phyloP scores from a whole-genome alignment of 2,797 vertebrate genomes.

The Lagocephalus sceleratus region DNA sequence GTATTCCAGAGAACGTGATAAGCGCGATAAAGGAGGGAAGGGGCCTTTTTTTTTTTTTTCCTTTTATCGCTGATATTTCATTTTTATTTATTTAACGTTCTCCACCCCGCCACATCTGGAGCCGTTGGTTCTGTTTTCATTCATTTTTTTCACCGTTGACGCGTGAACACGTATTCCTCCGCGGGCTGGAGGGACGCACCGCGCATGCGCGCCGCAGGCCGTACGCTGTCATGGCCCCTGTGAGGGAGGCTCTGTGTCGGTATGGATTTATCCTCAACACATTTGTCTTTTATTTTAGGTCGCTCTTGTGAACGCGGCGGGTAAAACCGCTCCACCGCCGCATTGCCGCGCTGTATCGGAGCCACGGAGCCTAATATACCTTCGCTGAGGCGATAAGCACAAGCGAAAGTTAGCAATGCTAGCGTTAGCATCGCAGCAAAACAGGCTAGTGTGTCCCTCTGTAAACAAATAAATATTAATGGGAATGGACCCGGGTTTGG shows the following conservation, averaged over 20 bases:
- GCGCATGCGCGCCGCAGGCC: conserved; percentile 45
- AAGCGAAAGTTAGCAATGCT: conserved; percentile 27
- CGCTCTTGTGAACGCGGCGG: neutral
- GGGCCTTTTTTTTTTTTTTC: too few relatives aligned
- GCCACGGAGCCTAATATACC: fast-evolving
- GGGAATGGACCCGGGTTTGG: neutral
- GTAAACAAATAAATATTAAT: neutral
- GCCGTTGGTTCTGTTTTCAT: neutral
- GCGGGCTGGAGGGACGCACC: conserved; percentile 7
- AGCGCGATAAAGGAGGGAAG: too few relatives aligned
- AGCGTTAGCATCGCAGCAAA: conserved; percentile 31
- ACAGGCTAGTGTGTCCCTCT: conserved; percentile 11
- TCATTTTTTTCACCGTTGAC: neutral
- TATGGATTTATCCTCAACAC: conserved; percentile 45
- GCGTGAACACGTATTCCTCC: conserved; percentile 24
- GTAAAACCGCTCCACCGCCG: too few relatives aligned
- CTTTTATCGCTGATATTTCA: too few relatives aligned
- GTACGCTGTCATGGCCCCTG: conserved; percentile 46
- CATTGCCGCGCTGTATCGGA: fast-evolving
- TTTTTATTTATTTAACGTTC: too few relatives aligned
- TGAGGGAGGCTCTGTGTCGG: conserved; percentile 45
- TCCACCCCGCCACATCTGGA: neutral
- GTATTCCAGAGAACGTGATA: too few relatives aligned
- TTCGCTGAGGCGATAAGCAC: neutral
- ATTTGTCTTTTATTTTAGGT: neutral